These are phyloP conservation scores for Cervus canadensis DNA, from an alignment of 2,113 vertebrate species.

Conservation along the genomic window DNA sequence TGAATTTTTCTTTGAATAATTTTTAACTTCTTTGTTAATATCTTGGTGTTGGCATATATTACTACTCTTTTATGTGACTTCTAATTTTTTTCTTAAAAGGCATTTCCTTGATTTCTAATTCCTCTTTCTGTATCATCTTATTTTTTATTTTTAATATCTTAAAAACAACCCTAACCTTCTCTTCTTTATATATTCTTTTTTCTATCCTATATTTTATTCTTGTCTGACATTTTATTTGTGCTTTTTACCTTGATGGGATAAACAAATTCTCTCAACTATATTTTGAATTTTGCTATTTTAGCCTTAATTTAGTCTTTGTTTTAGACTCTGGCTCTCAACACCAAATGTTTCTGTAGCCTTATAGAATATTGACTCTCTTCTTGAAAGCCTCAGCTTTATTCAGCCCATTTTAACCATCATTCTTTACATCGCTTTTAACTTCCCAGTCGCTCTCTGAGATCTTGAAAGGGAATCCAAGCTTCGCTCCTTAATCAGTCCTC, in stretches of 20 bases:
- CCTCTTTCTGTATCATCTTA: not conserved
- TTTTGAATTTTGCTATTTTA: not conserved
- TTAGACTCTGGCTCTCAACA: not conserved
- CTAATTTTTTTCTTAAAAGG: not conserved
- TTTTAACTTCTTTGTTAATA: not conserved
- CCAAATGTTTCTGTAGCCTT: not conserved
- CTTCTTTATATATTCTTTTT: not conserved
- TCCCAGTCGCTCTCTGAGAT: not conserved
- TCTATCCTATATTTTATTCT: not conserved
- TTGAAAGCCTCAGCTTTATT: slow-evolving; percentile 18
- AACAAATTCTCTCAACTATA: not conserved
- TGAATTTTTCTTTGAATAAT: not conserved
- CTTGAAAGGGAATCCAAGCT: not conserved
- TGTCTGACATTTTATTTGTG: not conserved
- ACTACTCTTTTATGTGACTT: not conserved
- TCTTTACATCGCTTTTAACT: not conserved
- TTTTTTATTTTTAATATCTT: not conserved
- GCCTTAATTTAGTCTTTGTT: not conserved
- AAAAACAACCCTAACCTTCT: not conserved
- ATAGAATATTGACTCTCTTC: slow-evolving; percentile 32
- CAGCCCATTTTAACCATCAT: not conserved
- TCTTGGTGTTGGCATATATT: not conserved
- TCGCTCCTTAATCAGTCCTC: not conserved
- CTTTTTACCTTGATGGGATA: not conserved
- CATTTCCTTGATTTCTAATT: not conserved